phyloP scores from a whole-genome alignment of 2,888 invertebrate genomes.

The Dicyrtomina minuta region DNA sequence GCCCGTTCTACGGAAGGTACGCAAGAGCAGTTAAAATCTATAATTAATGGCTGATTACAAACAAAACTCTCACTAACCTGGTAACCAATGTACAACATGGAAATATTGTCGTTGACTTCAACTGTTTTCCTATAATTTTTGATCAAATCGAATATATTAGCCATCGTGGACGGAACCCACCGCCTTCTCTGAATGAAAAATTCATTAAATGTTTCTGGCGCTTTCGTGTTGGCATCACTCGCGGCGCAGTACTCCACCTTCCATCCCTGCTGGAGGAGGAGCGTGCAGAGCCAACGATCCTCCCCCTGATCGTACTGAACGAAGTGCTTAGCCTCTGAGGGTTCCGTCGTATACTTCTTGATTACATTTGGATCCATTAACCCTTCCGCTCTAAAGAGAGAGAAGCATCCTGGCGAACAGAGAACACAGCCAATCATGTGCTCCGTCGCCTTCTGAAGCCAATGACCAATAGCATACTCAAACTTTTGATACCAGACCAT shows the following conservation, averaged over 20 bases:
- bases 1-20: too few species aligned
- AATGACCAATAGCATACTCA: constrained; percentile 61
- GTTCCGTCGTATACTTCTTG: constrained; percentile 61
- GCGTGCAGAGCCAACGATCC: constrained; percentile 62
- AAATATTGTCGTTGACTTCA: constrained; percentile 61
- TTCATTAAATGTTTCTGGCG: constrained; percentile 62
- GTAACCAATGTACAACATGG: constrained; percentile 56
- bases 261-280: constrained; percentile 61
- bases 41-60: too few species aligned
- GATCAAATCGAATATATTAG: constrained; percentile 62
- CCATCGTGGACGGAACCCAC: constrained; percentile 64
- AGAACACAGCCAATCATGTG: constrained; percentile 62
- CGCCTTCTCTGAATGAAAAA: constrained; percentile 63
- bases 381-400: constrained; percentile 61
- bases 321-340: constrained; percentile 86
- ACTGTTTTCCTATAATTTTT: constrained; percentile 59
- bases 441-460: constrained; percentile 62
- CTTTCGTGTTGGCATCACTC: constrained; percentile 58
- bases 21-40: too few species aligned
- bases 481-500: constrained; percentile 64
- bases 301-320: constrained; percentile 67
- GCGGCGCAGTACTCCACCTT: constrained; percentile 59
- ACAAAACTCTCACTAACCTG: too few species aligned
- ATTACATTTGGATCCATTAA: constrained; percentile 63
- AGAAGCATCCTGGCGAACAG: constrained; percentile 64